Base-by-base conservation (phyloP, 2,888 invertebrate genomes). In the Sialis fuliginosa region DNA sequence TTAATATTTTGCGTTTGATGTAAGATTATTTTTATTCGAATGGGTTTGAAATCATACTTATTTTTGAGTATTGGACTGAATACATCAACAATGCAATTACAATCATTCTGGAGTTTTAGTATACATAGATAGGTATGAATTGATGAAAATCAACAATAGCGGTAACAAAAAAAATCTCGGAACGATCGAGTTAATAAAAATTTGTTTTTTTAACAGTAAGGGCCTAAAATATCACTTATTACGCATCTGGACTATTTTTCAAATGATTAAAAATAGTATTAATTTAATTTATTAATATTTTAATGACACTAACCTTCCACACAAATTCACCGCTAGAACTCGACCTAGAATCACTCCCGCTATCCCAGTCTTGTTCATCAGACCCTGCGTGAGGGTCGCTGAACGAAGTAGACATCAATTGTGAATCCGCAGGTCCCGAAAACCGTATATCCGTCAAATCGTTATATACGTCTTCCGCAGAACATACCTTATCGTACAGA, bases 261-360 rank as follows among this genome's bases (percentile, higher is more conserved):
- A 22, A 22, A 22, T 4, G 4, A 22, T 22, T 6, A 22, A 44
- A n/a, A n/a, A n/a, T n/a, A n/a, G n/a, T n/a, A n/a, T n/a, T n/a
- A n/a, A 12, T 34, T 35, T 9, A n/a, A n/a, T 4, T 22, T 22
- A 22, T 22, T 22, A 22, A 22, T 22, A 22, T 22, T 22, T 22
- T 4, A 22, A 22, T 22, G 22, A 22, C 22, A 22, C 12, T 57
- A 59, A 81, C 82, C 77, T 81, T 81, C 82, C 83, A 84, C 50
- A 83, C 78, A 58, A 84, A 84, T 62, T 84, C 83, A 7, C 82
- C 81, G 51, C 82, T 83, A 6, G 81, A 81, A 6, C 77, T 77
- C 33, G 81, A 82, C 51, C 76, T 74, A n/a, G 74, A 74, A 50
- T 73, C 81, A 6, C 73, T 74, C 54, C 77, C 78, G 62, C 77